Conservation (phyloP, 1,140 invertebrate genomes). For the Caenorhabditis remanei region DNA sequence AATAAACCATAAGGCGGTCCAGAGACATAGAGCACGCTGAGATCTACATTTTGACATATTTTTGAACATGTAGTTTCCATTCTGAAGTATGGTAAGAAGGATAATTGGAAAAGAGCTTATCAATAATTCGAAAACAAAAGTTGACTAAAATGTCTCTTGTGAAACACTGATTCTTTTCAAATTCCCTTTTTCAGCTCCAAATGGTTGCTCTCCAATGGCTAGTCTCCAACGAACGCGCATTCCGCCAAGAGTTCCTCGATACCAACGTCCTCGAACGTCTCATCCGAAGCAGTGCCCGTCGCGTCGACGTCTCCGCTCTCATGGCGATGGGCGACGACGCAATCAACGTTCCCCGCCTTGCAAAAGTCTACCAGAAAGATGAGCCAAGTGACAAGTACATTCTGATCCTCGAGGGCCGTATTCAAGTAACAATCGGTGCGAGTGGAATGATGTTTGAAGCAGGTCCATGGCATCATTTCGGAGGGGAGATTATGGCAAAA, state of each 20-base stretch:
- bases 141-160: no score
- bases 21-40: no score
- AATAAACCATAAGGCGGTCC: no score
- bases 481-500: constrained; percentile 63
- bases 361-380: constrained; percentile 68
- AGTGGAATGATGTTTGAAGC: constrained; percentile 69
- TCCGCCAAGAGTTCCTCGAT: constrained; percentile 64
- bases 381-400: constrained; percentile 67
- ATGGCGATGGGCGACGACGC: constrained; percentile 64
- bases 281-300: constrained; percentile 59
- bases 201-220: constrained; percentile 68
- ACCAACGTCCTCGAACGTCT: constrained; percentile 64
- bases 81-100: no score
- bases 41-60: no score
- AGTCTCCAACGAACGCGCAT: constrained; percentile 63
- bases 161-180: no score
- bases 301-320: constrained; percentile 64
- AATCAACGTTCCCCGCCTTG: constrained; percentile 59
- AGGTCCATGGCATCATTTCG: constrained; percentile 68
- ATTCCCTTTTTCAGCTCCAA: constrained; percentile 63
- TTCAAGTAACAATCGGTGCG: constrained; percentile 66
- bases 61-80: no score
- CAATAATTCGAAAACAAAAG: no score
- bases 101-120: no score
- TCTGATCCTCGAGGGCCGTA: constrained; percentile 67